These are phyloP conservation scores for Salarias fasciatus DNA, from an alignment of 2,797 vertebrate genomes.

Conservation along the genomic window DNA sequence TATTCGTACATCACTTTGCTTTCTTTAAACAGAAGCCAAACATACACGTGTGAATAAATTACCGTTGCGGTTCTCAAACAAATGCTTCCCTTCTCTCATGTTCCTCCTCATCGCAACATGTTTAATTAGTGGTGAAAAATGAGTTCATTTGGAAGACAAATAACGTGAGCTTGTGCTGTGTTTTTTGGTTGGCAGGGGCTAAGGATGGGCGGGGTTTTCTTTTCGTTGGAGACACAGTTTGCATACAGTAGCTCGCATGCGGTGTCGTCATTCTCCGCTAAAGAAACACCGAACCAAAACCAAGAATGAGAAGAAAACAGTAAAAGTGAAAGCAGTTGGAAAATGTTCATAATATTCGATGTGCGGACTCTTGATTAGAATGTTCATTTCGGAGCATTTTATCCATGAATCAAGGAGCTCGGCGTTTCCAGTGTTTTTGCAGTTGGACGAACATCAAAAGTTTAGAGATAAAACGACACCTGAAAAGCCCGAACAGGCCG, in stretches of 20 bases:
- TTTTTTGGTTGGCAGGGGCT: conserved; percentile 75
- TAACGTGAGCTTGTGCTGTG: conserved; percentile 71
- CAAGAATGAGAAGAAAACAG: not conserved
- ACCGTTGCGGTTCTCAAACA: conserved; percentile 75
- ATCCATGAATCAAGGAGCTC: not conserved
- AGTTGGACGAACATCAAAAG: conserved; percentile 1
- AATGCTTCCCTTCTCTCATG: conserved; percentile 73
- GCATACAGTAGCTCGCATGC: conserved; percentile 17
- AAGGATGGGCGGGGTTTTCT: conserved; percentile 67
- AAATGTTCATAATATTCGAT: no score
- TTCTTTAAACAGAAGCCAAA: conserved; percentile 75
- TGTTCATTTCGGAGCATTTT: conserved; percentile 7
- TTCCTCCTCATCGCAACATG: conserved; percentile 75
- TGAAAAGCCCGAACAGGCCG: not conserved
- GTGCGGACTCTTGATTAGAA: conserved; percentile 5
- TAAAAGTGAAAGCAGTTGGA: no score
- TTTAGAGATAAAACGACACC: not conserved
- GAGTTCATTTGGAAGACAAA: conserved; percentile 84
- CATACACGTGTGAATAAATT: conserved; percentile 77
- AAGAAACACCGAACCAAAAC: no score
- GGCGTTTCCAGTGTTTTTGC: not conserved
- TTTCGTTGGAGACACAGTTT: conserved; percentile 44
- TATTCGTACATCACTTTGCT: conserved; percentile 72
- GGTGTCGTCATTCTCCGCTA: no score
- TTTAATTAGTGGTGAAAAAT: conserved; percentile 86